A percentile compares a stretch with the other conserved stretches of the same genome.
These are phyloP conservation scores for Desmophyllum pertusum DNA, from an alignment of 92 coral and sea anemone genomes.

Conservation along the genomic window DNA sequence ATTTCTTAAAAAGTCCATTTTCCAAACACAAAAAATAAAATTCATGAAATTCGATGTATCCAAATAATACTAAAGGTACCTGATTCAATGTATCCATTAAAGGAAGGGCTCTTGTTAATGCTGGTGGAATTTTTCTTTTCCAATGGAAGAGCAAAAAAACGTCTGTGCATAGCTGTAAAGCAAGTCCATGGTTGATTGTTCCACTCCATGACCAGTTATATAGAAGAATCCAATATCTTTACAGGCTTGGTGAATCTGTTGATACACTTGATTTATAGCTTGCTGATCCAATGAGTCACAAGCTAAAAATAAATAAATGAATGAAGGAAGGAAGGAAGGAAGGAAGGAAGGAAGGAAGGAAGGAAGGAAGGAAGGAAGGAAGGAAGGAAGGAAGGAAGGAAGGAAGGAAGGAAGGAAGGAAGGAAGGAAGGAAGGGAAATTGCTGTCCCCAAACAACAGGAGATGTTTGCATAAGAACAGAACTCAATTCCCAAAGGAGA, in stretches of 20 bases:
- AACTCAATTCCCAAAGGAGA: too few species aligned
- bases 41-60: too few species aligned
- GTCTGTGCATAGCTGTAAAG: conserved; percentile 12
- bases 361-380: too few species aligned
- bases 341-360: too few species aligned
- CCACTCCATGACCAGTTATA: conserved; percentile 27
- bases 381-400: too few species aligned
- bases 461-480: too few species aligned
- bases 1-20: too few species aligned
- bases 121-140: conserved; percentile 29
- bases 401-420: too few species aligned
- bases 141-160: conserved; percentile 47
- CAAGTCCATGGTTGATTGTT: conserved; percentile 1
- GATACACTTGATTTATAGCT: not conserved
- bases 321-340: not conserved
- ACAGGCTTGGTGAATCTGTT: conserved; percentile 13
- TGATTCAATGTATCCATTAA: conserved; percentile 45
- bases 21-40: too few species aligned
- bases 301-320: not conserved
- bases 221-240: conserved; percentile 22
- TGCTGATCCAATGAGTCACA: not conserved
- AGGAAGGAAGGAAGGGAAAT: too few species aligned
- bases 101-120: conserved; percentile 27
- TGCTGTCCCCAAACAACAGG: too few species aligned
- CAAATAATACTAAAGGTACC: too few species aligned